Percentiles rank a stretch among this genome's conserved stretches.
These are phyloP conservation scores for Zosterops japonicus DNA, from an alignment of 2,113 vertebrate species.

Conservation along the genomic window DNA sequence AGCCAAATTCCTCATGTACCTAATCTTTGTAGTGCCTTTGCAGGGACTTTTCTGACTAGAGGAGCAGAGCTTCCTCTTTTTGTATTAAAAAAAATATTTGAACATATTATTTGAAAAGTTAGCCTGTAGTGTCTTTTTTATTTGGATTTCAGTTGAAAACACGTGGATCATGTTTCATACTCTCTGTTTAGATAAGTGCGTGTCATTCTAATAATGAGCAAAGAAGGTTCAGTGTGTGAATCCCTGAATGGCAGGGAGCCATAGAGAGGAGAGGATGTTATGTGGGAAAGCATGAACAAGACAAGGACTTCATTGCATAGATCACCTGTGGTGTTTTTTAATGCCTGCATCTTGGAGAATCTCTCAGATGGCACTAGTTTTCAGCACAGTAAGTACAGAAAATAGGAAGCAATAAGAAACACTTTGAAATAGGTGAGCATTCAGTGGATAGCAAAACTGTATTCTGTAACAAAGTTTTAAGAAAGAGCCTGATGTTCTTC, in stretches of 20 bases:
- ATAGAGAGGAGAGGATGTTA: background rate
- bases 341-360: background rate
- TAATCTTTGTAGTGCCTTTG: background rate
- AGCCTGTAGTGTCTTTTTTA: background rate
- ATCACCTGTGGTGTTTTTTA: background rate
- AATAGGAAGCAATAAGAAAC: background rate
- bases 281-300: background rate
- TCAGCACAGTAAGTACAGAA: background rate
- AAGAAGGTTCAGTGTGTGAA: background rate
- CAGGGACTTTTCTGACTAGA: background rate
- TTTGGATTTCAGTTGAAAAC: conserved; percentile 1
- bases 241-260: background rate
- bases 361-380: background rate
- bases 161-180: background rate
- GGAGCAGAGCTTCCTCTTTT: background rate
- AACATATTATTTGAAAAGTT: background rate
- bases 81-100: background rate
- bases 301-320: background rate
- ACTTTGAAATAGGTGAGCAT: rapidly evolving
- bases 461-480: background rate
- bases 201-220: background rate
- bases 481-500: background rate
- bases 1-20: background rate
- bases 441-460: background rate
- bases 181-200: background rate